A percentile compares a stretch with the other conserved stretches of the same genome.
Conservation (phyloP, 2,797 vertebrate genomes). For the Crocidura indochinensis region DNA sequence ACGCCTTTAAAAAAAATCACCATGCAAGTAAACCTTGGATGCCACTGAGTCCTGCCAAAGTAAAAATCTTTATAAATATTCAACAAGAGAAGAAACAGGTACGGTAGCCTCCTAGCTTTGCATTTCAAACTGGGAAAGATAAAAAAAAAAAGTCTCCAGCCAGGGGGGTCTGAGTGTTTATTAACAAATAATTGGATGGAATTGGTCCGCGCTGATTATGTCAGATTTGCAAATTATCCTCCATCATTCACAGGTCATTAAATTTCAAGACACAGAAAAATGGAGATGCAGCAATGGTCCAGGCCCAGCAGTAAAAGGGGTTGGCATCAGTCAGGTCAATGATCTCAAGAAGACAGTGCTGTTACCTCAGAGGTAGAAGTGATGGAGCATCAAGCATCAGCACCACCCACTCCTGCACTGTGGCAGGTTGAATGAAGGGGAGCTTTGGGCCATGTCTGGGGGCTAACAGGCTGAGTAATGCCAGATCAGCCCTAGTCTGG, state of each 20-base stretch:
- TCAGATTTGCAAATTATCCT: slow-evolving; percentile 79
- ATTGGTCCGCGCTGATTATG: slow-evolving; percentile 74
- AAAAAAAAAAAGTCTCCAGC: slow-evolving; percentile 75
- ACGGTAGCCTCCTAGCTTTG: slow-evolving; percentile 64
- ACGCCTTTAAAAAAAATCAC: slow-evolving; percentile 87
- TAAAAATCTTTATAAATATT: slow-evolving; percentile 84
- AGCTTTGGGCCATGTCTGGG: not conserved
- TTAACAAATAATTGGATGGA: slow-evolving; percentile 86
- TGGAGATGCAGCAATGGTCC: slow-evolving; percentile 47
- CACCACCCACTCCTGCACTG: not conserved
- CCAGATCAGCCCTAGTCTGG: too few species aligned
- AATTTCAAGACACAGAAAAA: slow-evolving; percentile 70
- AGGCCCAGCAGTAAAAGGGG: slow-evolving; percentile 42
- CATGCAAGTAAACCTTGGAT: slow-evolving; percentile 86
- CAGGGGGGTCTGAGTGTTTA: slow-evolving; percentile 76
- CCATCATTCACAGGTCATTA: slow-evolving; percentile 82
- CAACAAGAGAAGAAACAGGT: slow-evolving; percentile 73
- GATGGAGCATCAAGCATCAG: not conserved
- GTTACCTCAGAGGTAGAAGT: not conserved
- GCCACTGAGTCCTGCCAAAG: slow-evolving; percentile 68
- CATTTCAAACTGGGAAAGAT: slow-evolving; percentile 74
- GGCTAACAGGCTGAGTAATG: not conserved
- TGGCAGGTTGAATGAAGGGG: not conserved
- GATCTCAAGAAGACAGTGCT: not conserved
- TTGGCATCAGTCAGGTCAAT: slow-evolving; percentile 64